Evolutionary conservation across 2,888 invertebrate genomes (phyloP).

Genomic region (Dryococelus australis): DNA sequence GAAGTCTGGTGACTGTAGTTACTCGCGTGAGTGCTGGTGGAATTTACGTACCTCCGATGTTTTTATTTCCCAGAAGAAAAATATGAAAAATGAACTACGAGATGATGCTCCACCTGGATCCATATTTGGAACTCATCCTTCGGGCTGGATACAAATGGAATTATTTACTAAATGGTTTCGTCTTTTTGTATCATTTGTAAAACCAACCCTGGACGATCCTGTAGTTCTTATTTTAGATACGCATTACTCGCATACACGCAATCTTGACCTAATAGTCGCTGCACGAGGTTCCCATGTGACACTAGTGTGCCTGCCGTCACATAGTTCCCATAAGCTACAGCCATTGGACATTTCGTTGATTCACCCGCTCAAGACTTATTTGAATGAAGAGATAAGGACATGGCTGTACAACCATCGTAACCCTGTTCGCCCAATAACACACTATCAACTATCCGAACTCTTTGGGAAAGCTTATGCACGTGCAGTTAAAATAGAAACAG

Average conservation of each 20-base stretch:
- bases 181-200: slow-evolving; percentile 38
- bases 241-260: slow-evolving; percentile 47
- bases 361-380: background rate
- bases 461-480: slow-evolving; percentile 13
- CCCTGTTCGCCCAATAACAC: background rate
- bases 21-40: slow-evolving; percentile 52
- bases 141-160: slow-evolving; percentile 46
- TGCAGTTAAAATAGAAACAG: slow-evolving; percentile 17
- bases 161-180: slow-evolving; percentile 38
- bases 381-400: background rate
- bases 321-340: slow-evolving; percentile 17
- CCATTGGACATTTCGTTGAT: slow-evolving; percentile 39
- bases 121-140: slow-evolving; percentile 49
- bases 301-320: slow-evolving; percentile 17
- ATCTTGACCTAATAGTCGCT: slow-evolving; percentile 47
- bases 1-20: slow-evolving; percentile 51
- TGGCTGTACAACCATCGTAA: slow-evolving; percentile 20
- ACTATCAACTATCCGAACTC: background rate
- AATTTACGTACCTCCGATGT: slow-evolving; percentile 52
- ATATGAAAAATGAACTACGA: slow-evolving; percentile 51
- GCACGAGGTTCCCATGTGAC: slow-evolving; percentile 30
- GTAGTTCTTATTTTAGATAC: slow-evolving; percentile 49
- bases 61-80: slow-evolving; percentile 53
- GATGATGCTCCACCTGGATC: slow-evolving; percentile 52
- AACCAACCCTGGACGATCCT: slow-evolving; percentile 44